Evolutionary conservation across 2,797 vertebrate species (phyloP).

Genomic region (Propithecus deckenii): DNA sequence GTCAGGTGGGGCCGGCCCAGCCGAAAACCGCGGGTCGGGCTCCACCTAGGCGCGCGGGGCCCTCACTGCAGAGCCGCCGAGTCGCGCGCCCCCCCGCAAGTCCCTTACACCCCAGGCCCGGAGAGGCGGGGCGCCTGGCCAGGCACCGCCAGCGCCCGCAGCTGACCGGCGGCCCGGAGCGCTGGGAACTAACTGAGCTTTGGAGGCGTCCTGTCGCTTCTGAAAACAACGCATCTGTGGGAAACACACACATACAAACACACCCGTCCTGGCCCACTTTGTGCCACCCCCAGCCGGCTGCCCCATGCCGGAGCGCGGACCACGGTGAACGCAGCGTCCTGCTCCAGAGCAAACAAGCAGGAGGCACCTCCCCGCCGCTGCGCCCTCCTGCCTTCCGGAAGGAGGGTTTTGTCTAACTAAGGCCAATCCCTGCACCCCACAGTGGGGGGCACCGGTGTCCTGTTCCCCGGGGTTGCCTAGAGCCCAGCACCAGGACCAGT

Average conservation of each 20-base stretch:
- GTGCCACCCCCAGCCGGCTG: not conserved
- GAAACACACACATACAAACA: not conserved
- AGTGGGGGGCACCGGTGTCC: not conserved
- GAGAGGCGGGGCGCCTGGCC: not conserved
- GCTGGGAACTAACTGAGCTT: not conserved
- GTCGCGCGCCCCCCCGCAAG: not conserved
- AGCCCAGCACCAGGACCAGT: too few species aligned
- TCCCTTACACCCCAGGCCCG: not conserved
- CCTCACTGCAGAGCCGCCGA: slow-evolving; percentile 68
- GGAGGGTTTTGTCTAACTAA: not conserved
- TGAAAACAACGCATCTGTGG: not conserved
- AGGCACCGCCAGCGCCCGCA: fast-evolving
- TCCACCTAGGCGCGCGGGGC: slow-evolving; percentile 73
- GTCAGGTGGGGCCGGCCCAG: slow-evolving; percentile 73
- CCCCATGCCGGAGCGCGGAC: not conserved
- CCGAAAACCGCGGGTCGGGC: slow-evolving; percentile 72
- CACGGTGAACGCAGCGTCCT: fast-evolving
- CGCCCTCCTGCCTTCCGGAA: not conserved
- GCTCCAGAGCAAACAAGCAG: not conserved
- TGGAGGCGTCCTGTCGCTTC: not conserved
- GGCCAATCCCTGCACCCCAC: fast-evolving
- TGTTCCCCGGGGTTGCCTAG: not conserved
- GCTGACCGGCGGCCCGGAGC: too few species aligned
- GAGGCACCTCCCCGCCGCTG: not conserved
- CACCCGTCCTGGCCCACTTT: not conserved